phyloP scores from a whole-genome alignment of 1,140 invertebrate genomes.

The Drosophila repleta region DNA sequence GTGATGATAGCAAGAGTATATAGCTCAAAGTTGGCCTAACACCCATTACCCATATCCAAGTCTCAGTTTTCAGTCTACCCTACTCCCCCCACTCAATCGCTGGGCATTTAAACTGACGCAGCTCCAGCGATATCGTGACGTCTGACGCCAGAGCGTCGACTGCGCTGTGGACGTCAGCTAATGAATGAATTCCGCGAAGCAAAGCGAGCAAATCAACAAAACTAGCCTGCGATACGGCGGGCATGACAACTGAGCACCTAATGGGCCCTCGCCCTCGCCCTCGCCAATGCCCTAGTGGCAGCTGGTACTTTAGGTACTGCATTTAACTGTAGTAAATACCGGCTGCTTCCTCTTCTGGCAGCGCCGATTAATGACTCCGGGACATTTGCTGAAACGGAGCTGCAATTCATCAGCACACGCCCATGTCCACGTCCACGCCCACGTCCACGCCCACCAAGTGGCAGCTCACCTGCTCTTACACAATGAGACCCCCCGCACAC shows the following conservation, averaged over 20 bases:
- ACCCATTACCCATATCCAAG: no score
- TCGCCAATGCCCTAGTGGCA: background rate
- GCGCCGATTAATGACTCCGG: conserved; percentile 4
- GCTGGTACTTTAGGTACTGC: conserved; percentile 15
- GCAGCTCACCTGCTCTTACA: conserved; percentile 9
- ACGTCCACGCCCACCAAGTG: conserved; percentile 3
- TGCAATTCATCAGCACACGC: conserved; percentile 33
- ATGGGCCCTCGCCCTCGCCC: background rate
- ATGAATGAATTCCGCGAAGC: conserved; percentile 49
- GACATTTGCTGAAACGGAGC: conserved; percentile 23
- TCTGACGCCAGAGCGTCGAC: conserved; percentile 33
- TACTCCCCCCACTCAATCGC: background rate
- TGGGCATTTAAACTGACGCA: conserved; percentile 32
- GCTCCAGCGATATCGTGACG: conserved; percentile 50
- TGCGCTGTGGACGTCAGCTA: conserved; percentile 51
- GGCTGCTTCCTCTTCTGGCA: background rate
- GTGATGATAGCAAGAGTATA: no score
- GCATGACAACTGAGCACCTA: conserved; percentile 11
- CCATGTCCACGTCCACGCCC: no score
- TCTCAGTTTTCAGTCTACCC: background rate
- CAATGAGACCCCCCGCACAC: conserved; percentile 20
- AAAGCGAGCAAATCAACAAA: conserved; percentile 35
- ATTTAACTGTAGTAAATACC: conserved; percentile 7
- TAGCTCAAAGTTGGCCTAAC: no score
- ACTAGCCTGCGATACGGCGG: conserved; percentile 32